A percentile compares a stretch with the other conserved stretches of the same genome.
These are phyloP conservation scores for Pogonomyrmex californicus DNA, from an alignment of 1,140 invertebrate species.

Conservation along the genomic window DNA sequence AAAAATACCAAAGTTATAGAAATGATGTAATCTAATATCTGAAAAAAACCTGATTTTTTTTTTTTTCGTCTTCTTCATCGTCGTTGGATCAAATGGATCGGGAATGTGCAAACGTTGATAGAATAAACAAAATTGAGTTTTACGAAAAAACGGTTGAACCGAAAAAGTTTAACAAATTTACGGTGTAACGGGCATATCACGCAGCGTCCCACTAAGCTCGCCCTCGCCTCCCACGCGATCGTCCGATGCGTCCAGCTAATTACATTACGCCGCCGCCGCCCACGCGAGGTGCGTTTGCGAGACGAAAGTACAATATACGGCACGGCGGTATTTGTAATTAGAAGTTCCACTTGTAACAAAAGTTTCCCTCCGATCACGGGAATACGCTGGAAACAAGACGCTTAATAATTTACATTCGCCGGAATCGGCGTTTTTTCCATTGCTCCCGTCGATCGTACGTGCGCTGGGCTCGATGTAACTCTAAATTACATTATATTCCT, in stretches of 20 bases:
- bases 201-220: not conserved
- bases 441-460: conserved; percentile 20
- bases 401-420: conserved; percentile 30
- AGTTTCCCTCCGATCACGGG: conserved; percentile 1
- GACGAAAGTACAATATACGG: not conserved
- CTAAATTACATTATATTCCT: conserved; percentile 20
- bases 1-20: not conserved
- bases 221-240: conserved; percentile 12
- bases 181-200: conserved; percentile 30
- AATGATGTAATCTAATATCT: not conserved
- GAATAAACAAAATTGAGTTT: not conserved
- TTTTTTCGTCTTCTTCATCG: not conserved
- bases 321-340: conserved; percentile 40
- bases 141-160: not conserved
- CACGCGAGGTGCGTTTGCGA: conserved; percentile 30
- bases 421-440: conserved; percentile 26
- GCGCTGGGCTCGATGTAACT: not conserved
- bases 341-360: not conserved
- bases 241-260: conserved; percentile 46
- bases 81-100: not conserved
- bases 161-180: conserved; percentile 41
- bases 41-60: not conserved
- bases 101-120: not conserved
- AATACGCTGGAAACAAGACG: not conserved
- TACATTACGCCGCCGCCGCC: conserved; percentile 26